Evolutionary conservation across 2,888 invertebrate species (phyloP).

Genomic region (Epinotia bilunana): DNA sequence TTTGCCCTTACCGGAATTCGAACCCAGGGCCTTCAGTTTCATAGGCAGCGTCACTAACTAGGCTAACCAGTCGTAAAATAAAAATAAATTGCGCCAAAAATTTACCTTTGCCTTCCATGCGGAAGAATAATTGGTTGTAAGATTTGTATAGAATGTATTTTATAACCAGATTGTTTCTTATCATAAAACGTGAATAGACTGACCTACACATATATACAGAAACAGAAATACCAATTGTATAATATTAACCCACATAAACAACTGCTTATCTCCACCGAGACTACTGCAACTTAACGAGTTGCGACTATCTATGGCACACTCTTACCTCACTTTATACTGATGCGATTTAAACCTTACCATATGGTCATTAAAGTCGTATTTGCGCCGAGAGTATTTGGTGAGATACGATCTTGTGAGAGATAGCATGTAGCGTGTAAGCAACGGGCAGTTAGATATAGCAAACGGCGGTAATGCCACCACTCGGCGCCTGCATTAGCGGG

Average conservation of each 20-base stretch:
- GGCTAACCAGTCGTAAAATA: too few species aligned
- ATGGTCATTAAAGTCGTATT: not conserved
- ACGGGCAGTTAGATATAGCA: constrained; percentile 19
- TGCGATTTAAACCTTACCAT: not conserved
- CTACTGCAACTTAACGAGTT: constrained; percentile 21
- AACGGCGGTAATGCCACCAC: constrained; percentile 26
- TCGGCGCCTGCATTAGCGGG: constrained; percentile 39
- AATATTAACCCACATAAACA: constrained; percentile 22
- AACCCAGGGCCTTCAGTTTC: too few species aligned
- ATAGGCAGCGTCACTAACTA: too few species aligned
- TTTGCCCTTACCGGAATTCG: too few species aligned
- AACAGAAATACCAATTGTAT: constrained; percentile 11
- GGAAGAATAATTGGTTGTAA: too few species aligned
- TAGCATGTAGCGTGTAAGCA: constrained; percentile 4
- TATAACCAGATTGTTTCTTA: not conserved
- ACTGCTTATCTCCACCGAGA: constrained; percentile 29
- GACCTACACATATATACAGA: not conserved
- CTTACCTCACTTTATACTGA: not conserved
- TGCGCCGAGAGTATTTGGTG: not conserved
- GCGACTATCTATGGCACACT: not conserved
- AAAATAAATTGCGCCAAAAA: too few species aligned
- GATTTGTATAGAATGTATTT: not conserved
- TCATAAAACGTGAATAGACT: not conserved
- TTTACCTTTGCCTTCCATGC: too few species aligned
- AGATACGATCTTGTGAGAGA: not conserved